Conservation (phyloP, 1,140 invertebrate genomes). For the Stegodyphus mimosarum region DNA sequence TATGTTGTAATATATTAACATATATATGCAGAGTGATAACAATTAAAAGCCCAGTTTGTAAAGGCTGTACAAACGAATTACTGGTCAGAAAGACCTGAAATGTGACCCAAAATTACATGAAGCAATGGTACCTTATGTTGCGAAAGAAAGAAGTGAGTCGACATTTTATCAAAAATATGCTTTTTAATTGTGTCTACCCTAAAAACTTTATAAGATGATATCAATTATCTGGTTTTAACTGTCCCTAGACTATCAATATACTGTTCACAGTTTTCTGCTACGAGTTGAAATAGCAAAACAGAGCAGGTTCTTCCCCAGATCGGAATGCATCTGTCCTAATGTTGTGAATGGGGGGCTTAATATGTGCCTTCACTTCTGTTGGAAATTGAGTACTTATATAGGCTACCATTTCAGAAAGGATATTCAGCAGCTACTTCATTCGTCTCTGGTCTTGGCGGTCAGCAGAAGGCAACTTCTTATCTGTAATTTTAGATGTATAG, state of each 20-base stretch:
- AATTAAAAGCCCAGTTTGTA: too few species aligned
- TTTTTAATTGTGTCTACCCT: not conserved
- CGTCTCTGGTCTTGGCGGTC: not conserved
- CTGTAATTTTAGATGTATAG: not conserved
- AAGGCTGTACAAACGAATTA: too few species aligned
- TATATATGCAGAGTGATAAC: too few species aligned
- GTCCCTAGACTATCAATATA: not conserved
- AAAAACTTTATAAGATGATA: not conserved
- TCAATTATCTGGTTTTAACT: not conserved
- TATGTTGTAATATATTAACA: too few species aligned
- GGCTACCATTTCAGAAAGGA: not conserved
- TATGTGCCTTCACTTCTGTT: not conserved
- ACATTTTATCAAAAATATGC: too few species aligned
- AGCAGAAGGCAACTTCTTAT: not conserved
- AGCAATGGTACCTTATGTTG: too few species aligned
- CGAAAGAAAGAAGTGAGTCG: too few species aligned
- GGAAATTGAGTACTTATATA: not conserved
- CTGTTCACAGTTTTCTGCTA: not conserved
- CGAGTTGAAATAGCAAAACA: not conserved
- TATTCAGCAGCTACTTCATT: not conserved
- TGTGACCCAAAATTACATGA: too few species aligned
- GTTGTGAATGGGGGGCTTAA: not conserved
- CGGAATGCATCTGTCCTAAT: not conserved
- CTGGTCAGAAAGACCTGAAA: too few species aligned
- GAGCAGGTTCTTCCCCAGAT: not conserved